phyloP scores from a whole-genome alignment of 2,113 vertebrate genomes.

The Laterallus jamaicensis region DNA sequence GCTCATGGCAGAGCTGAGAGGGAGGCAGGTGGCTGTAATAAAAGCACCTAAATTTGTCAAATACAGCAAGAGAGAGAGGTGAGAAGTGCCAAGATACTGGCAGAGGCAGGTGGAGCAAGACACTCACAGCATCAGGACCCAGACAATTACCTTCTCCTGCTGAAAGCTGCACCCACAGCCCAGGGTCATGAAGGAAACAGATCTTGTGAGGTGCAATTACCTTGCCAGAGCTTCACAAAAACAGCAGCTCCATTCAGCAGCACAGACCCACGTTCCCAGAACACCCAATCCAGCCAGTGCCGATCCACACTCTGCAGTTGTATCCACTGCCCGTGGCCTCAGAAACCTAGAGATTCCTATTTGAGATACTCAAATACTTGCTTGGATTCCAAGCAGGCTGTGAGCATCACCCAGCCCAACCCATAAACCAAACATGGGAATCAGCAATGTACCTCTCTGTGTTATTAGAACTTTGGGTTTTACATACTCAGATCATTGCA shows the following conservation, averaged over 20 bases:
- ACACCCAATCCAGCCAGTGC: neutral
- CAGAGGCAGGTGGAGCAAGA: neutral
- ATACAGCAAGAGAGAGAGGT: neutral
- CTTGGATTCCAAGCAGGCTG: neutral
- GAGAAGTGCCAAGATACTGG: neutral
- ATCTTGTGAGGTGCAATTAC: neutral
- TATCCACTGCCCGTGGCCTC: neutral
- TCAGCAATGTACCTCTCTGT: neutral
- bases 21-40: neutral
- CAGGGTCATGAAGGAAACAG: neutral
- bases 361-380: neutral
- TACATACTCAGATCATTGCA: neutral
- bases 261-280: accelerated
- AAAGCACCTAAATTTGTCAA: neutral
- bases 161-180: neutral
- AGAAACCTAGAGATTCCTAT: neutral
- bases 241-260: neutral
- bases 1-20: neutral
- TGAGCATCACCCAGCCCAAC: neutral
- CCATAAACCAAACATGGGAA: neutral
- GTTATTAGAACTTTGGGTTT: neutral
- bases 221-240: neutral
- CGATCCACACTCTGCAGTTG: accelerated
- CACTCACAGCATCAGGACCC: neutral
- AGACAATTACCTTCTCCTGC: neutral